Evolutionary conservation across 2,113 vertebrate genomes (phyloP).

Genomic region (Psettodes erumei): DNA sequence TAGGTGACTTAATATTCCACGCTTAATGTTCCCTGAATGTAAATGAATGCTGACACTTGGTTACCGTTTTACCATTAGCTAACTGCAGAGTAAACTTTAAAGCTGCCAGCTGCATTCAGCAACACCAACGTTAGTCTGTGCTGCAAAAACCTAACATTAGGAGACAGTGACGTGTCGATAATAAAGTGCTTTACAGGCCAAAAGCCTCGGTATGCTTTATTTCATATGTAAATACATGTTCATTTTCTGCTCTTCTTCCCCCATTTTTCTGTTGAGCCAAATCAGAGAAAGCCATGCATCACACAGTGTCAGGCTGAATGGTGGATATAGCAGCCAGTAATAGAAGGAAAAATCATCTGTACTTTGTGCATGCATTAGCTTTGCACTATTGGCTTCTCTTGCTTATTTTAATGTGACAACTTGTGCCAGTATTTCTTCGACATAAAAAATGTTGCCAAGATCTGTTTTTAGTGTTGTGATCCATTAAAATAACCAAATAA

Average conservation of each 20-base stretch:
- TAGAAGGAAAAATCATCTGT: slow-evolving; percentile 3
- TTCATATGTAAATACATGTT: slow-evolving; percentile 45
- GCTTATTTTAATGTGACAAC: slow-evolving; percentile 8
- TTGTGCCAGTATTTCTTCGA: slow-evolving; percentile 24
- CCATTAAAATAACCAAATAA: slow-evolving; percentile 12
- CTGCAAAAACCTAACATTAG: slow-evolving; percentile 50
- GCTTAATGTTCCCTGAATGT: slow-evolving; percentile 57
- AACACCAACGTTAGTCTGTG: slow-evolving; percentile 51
- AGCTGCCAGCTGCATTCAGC: slow-evolving; percentile 63
- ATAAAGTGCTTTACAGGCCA: slow-evolving; percentile 76
- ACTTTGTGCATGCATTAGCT: slow-evolving; percentile 39
- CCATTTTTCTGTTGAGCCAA: not conserved
- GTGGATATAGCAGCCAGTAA: slow-evolving; percentile 11
- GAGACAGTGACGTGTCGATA: slow-evolving; percentile 58
- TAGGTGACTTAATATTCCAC: slow-evolving; percentile 16
- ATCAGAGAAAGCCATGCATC: slow-evolving; percentile 44
- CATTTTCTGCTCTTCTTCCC: slow-evolving; percentile 11
- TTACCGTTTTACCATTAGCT: slow-evolving; percentile 16
- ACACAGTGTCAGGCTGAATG: slow-evolving; percentile 15
- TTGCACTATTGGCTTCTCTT: slow-evolving; percentile 19
- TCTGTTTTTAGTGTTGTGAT: slow-evolving; percentile 23
- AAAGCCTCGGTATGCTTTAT: slow-evolving; percentile 52
- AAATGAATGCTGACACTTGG: slow-evolving; percentile 34
- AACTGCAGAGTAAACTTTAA: slow-evolving; percentile 45
- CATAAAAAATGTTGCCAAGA: slow-evolving; percentile 2